Evolutionary conservation across 35 echinoderm and acorn worm species (phyloP), one percentile per base, ranked within the genome.

Genomic region (Patiria miniata): DNA sequence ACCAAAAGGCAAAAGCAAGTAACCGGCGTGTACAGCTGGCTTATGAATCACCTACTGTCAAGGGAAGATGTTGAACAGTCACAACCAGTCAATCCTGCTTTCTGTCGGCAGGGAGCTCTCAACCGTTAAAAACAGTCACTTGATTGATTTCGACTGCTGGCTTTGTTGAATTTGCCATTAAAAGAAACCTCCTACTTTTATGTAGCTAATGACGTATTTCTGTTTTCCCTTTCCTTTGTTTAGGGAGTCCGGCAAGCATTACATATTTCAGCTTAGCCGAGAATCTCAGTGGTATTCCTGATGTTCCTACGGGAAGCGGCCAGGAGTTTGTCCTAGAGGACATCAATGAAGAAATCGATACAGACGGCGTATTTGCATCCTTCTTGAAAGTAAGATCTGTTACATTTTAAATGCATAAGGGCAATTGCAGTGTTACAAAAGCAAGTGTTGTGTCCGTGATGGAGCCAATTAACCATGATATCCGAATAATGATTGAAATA

Each of bases 271-370:
- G 50, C 85, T 93, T 12, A 51, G 91, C 51, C 87, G 91, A 36
- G 91, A 55, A 86, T 86, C 85, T 69, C 85, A 87, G 91, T 81
- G 80, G 91, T 93, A 81, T 81, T 93, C 91, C 91, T 93, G 91
- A 93, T 93, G 91, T 88, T 61, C 50, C 91, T 88, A 36, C 57
- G 16, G 85, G 85, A 39, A 50, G 68, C 44, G 40, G 53, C 21
- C 42, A 61, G 39, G 78, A 68, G n/a, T 34, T 88, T 34, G 8
- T 81, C 61, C 78, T 83, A 52, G 16, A 93, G 42, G 86, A 61
- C 54, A 68, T 38, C 36, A 51, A 40, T 51, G 81, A 92, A 40
- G 57, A 81, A 85, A 65, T 40, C 61, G 78, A 80, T 37, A 81
- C 39, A 30, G 79, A 81, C 29, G 85, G 79, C 50, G 26, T 82